Conservation (phyloP, 2,113 vertebrate genomes). For the Mirza zaza region DNA sequence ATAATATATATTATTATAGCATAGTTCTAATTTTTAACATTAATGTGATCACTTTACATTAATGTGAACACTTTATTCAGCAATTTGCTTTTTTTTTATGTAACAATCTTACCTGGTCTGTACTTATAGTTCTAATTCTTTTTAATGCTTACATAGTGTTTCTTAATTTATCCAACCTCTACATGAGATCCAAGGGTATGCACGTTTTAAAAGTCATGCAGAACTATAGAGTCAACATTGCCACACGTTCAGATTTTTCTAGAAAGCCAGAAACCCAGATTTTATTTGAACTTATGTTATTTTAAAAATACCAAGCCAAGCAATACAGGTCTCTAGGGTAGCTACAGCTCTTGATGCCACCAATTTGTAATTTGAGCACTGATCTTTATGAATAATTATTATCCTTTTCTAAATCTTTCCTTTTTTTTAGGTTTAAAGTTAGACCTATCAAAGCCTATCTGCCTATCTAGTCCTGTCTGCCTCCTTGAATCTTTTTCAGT, state of each 20-base stretch:
- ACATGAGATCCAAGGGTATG: not conserved
- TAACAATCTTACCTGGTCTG: not conserved
- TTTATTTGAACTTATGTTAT: slow-evolving; percentile 5
- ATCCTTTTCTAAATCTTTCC: not conserved
- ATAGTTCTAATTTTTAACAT: slow-evolving; percentile 30
- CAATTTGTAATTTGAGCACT: not conserved
- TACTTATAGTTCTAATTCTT: not conserved
- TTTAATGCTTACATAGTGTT: not conserved
- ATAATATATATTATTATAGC: not conserved
- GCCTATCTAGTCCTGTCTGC: not conserved
- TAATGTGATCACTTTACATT: not conserved
- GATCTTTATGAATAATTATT: not conserved
- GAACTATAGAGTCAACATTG: not conserved
- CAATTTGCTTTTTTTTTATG: slow-evolving; percentile 23
- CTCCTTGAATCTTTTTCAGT: not conserved
- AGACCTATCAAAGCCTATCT: not conserved
- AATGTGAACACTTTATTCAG: not conserved
- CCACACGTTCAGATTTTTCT: slow-evolving; percentile 8
- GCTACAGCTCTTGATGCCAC: not conserved
- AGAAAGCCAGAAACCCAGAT: slow-evolving; percentile 38
- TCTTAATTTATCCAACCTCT: not conserved
- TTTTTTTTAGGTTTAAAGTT: not conserved
- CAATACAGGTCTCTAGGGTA: not conserved
- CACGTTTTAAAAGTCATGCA: not conserved
- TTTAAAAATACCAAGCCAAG: not conserved